Percentiles rank a stretch among this genome's conserved stretches.
These are phyloP conservation scores for Amphilophus citrinellus DNA, from an alignment of 2,113 vertebrate genomes.

Conservation along the genomic window DNA sequence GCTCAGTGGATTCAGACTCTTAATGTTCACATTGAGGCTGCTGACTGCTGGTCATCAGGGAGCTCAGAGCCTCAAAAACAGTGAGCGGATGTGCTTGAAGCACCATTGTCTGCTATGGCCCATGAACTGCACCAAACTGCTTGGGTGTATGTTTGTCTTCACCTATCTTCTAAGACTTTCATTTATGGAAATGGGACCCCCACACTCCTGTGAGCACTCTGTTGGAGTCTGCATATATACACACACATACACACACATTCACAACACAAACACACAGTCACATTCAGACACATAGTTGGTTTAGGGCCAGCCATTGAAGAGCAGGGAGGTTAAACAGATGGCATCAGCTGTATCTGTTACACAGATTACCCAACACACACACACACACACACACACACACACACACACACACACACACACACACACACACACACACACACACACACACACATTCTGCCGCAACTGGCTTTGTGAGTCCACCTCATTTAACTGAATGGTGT, in stretches of 20 bases:
- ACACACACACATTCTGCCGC: not conserved
- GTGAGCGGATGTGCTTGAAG: slow-evolving; percentile 42
- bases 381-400: not conserved
- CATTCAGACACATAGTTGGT: slow-evolving; percentile 27
- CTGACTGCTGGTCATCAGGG: slow-evolving; percentile 53
- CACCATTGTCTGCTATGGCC: slow-evolving; percentile 32
- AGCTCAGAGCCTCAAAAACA: slow-evolving; percentile 23
- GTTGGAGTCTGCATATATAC: slow-evolving; percentile 31
- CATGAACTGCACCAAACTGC: slow-evolving; percentile 50
- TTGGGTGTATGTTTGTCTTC: slow-evolving; percentile 40
- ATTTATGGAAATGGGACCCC: slow-evolving; percentile 64
- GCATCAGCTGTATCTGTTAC: slow-evolving; percentile 63
- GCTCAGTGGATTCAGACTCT: slow-evolving; percentile 40
- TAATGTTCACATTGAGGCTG: slow-evolving; percentile 29
- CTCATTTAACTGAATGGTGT: slow-evolving; percentile 73
- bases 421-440: not conserved
- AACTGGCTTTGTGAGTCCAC: slow-evolving; percentile 70
- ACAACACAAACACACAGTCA: slow-evolving; percentile 9
- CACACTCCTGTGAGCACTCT: slow-evolving; percentile 57
- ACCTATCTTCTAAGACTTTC: slow-evolving; percentile 47
- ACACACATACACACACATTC: slow-evolving; percentile 20
- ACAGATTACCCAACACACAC: slow-evolving; percentile 57
- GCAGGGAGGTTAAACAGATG: slow-evolving; percentile 77
- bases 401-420: not conserved
- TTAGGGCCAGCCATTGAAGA: slow-evolving; percentile 46